These are phyloP conservation scores for Caenorhabditis angaria DNA, from an alignment of 2,888 invertebrate species.

Conservation along the genomic window DNA sequence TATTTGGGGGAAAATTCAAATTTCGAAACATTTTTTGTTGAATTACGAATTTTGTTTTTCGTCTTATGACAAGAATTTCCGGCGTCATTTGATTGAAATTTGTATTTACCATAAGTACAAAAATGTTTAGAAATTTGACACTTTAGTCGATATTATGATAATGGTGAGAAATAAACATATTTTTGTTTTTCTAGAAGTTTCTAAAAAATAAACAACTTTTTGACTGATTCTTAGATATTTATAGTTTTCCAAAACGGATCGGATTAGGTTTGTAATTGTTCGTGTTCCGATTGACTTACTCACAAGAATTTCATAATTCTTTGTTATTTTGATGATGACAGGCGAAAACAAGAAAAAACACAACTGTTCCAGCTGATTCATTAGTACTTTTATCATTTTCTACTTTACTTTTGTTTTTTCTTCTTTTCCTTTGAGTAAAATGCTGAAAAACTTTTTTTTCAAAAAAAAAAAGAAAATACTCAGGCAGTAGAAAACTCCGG, in stretches of 20 bases:
- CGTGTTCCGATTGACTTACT: not conserved
- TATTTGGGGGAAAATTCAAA: no score
- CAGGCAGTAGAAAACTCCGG: no score
- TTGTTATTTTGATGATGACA: slow-evolving; percentile 3
- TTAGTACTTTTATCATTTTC: not conserved
- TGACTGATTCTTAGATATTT: not conserved
- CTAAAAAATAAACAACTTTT: not conserved
- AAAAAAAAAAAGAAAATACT: no score
- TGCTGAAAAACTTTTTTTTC: no score
- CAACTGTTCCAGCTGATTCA: not conserved
- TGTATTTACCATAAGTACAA: no score
- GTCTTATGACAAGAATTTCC: no score
- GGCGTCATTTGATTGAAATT: no score
- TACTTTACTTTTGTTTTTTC: not conserved
- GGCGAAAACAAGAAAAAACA: not conserved
- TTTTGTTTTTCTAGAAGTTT: not conserved
- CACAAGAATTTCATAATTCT: not conserved
- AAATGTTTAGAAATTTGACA: not conserved
- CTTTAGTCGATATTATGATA: not conserved
- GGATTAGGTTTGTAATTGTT: not conserved
- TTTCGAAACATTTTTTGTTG: not conserved
- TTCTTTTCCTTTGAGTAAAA: no score
- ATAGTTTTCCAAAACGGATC: not conserved
- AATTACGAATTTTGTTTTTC: no score
- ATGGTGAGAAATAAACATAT: not conserved